These are phyloP conservation scores for Agriopis marginaria DNA, from an alignment of 2,888 invertebrate genomes.

Conservation along the genomic window DNA sequence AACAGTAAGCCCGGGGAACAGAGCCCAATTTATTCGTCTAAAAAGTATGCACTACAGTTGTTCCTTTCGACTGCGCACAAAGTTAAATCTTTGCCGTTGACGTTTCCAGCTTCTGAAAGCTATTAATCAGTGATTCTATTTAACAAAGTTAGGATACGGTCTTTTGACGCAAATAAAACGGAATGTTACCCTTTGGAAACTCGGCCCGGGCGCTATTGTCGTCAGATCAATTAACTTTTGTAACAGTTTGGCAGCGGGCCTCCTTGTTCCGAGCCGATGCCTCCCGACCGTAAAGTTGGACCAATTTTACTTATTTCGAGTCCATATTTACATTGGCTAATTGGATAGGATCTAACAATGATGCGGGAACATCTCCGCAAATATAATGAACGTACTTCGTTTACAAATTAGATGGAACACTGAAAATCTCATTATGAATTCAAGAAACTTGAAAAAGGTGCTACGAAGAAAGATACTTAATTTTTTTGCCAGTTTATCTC, in stretches of 20 bases:
- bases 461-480: conserved; percentile 11
- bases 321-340: conserved; percentile 47
- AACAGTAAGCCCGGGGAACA: conserved; percentile 41
- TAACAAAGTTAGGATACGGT: conserved; percentile 58
- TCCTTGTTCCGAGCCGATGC: conserved; percentile 53
- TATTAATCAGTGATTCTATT: conserved; percentile 63
- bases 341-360: conserved; percentile 39
- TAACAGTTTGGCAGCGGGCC: conserved; percentile 57
- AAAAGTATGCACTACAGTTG: conserved; percentile 49
- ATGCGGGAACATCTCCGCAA: conserved; percentile 26
- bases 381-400: conserved; percentile 13
- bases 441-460: conserved; percentile 8
- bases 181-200: conserved; percentile 55
- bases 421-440: conserved; percentile 20
- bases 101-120: conserved; percentile 54
- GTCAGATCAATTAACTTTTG: conserved; percentile 64
- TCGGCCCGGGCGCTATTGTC: conserved; percentile 54
- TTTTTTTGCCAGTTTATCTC: conserved; percentile 24
- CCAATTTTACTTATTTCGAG: conserved; percentile 52
- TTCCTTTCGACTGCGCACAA: conserved; percentile 52
- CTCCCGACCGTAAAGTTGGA: conserved; percentile 51
- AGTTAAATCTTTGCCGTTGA: conserved; percentile 57
- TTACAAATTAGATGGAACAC: conserved; percentile 13
- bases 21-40: conserved; percentile 45
- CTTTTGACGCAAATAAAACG: conserved; percentile 62